Base-by-base conservation (phyloP, 1,140 invertebrate genomes). In the Daktulosphaira vitifoliae region DNA sequence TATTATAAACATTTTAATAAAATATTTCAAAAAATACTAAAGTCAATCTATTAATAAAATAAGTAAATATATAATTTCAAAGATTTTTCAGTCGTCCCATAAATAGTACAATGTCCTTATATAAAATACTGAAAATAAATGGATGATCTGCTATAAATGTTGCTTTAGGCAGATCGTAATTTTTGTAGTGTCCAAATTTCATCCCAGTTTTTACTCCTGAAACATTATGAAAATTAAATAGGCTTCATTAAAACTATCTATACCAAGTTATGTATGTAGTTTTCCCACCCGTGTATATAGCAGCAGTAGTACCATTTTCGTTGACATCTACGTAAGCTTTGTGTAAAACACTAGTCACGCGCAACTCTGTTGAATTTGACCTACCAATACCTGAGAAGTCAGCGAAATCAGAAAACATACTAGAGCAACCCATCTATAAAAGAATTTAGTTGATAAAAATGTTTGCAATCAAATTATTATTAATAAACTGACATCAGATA, bases 241-340 rank as follows among this genome's bases (percentile, higher is more conserved):
- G 16, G 3, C 5, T 15, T 5, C 3, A 42, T 5, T 42, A 42
- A 6, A n/a, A 42, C 38, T 15, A 42, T 15, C 13, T 42, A 42
- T 15, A 42, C 2, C 13, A 42, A 42, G 16, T 6, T 7, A 6
- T 15, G 16, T 3, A 42, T 42, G 13, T 3, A 42, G n/a, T n/a
- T n/a, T n/a, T n/a, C n/a, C n/a, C n/a, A 78, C 78, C 78, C 70
- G 84, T 82, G 16, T 80, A 80, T 52, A 80, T 82, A 56, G 82
- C 81, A 62, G 84, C 84, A 74, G 84, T 83, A 3, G 79, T 82
- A 25, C 84, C 85, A 72, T 81, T 74, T 74, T 86, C 84, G 68
- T 82, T 80, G 5, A 87, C 81, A 68, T 84, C 80, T 59, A 87
- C 79, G 68, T 80, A 82, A 7, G 81, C 76, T 71, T 87, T 86